phyloP scores from a whole-genome alignment of 2,113 vertebrate genomes.

The Hydrolagus affinis region DNA sequence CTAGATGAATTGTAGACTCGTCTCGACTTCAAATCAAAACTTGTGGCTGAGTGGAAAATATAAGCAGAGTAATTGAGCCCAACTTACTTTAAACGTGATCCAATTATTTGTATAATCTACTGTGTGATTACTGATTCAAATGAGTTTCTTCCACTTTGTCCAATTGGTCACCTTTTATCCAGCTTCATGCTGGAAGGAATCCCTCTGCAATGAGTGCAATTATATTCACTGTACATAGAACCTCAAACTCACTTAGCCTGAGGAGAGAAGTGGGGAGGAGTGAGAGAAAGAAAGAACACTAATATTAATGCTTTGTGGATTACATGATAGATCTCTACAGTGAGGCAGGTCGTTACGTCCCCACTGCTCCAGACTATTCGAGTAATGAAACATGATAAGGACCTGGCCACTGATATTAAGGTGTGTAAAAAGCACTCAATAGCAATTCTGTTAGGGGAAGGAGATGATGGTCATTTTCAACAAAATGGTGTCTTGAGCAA shows the following conservation, averaged over 20 bases:
- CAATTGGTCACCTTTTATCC: background rate
- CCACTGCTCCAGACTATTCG: background rate
- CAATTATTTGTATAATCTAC: background rate
- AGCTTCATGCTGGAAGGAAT: background rate
- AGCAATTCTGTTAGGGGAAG: too few relatives aligned
- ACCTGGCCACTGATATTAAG: too few relatives aligned
- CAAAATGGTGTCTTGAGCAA: too few relatives aligned
- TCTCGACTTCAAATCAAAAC: background rate
- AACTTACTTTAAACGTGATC: slow-evolving; percentile 14
- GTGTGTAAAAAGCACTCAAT: too few relatives aligned
- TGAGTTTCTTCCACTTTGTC: background rate
- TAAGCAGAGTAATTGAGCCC: slow-evolving; percentile 7
- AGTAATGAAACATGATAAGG: too few relatives aligned
- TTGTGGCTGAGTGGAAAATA: background rate
- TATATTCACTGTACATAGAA: background rate
- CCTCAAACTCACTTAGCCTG: background rate
- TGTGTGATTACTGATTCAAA: background rate
- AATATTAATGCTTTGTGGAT: background rate
- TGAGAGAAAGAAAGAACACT: background rate
- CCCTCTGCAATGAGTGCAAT: background rate
- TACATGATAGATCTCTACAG: background rate
- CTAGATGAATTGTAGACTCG: background rate
- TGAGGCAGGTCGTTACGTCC: background rate
- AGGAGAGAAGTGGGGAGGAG: too few relatives aligned
- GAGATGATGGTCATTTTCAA: too few relatives aligned